phyloP scores from a whole-genome alignment of 2,888 invertebrate species.

The Allolobophora icterica region DNA sequence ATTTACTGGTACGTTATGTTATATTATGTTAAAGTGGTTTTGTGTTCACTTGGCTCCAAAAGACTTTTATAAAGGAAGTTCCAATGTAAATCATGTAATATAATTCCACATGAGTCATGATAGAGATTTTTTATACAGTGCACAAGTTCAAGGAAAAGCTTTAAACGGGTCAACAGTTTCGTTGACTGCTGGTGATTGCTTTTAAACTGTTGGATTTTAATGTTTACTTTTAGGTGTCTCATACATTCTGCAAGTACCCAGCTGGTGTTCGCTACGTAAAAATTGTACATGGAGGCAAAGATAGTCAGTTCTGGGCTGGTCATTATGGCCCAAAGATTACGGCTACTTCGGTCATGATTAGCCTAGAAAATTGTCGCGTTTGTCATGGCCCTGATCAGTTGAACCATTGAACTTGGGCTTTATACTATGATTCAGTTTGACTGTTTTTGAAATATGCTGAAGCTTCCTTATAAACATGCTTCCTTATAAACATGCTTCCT shows the following conservation, averaged over 20 bases:
- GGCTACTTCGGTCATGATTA: constrained; percentile 19
- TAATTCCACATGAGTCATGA: too few species aligned
- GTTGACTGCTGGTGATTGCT: too few species aligned
- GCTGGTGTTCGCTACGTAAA: constrained; percentile 10
- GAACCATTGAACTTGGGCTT: neutral
- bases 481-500: too few species aligned
- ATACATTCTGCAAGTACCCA: constrained; percentile 7
- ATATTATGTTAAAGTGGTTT: too few species aligned
- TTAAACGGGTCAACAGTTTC: too few species aligned
- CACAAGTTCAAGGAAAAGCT: too few species aligned
- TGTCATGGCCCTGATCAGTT: constrained; percentile 6
- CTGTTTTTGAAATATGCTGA: neutral
- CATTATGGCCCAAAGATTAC: constrained; percentile 23
- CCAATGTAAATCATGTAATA: too few species aligned
- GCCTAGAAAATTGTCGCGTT: constrained; percentile 9
- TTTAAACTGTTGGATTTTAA: neutral
- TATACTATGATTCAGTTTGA: neutral
- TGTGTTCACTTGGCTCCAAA: too few species aligned
- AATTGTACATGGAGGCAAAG: constrained; percentile 17
- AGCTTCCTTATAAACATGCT: too few species aligned
- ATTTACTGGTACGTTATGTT: too few species aligned
- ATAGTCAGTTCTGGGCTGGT: constrained; percentile 15
- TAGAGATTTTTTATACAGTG: too few species aligned
- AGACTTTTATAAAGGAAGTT: too few species aligned
- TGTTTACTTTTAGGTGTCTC: constrained; percentile 5